Evolutionary conservation across 2,113 vertebrate species (phyloP).

Genomic region (Manacus vitellinus): DNA sequence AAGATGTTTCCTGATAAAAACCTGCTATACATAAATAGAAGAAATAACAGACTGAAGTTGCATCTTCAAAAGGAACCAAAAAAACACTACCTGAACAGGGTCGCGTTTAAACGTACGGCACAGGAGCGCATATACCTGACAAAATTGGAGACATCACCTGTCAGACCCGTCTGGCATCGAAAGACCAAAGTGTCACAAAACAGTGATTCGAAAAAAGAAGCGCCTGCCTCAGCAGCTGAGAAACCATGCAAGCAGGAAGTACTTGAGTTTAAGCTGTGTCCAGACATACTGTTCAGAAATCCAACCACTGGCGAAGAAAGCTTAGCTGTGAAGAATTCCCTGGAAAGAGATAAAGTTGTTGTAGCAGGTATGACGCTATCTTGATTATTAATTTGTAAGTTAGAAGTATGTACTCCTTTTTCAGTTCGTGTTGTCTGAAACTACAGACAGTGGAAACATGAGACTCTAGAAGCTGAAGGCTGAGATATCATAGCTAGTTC

Average conservation of each 20-base stretch:
- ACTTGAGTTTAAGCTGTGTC: conserved; percentile 79
- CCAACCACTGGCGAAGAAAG: background rate
- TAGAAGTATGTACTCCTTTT: background rate
- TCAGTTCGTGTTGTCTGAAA: background rate
- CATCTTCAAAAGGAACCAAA: conserved; percentile 64
- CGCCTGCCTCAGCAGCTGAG: background rate
- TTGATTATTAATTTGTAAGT: background rate
- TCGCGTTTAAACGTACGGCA: conserved; percentile 66
- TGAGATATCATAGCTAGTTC: background rate
- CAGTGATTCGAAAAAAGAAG: background rate
- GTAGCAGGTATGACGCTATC: conserved; percentile 66
- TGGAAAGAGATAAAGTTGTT: conserved; percentile 4
- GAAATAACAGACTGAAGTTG: conserved; percentile 11
- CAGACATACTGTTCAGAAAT: conserved; percentile 70
- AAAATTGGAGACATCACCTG: conserved; percentile 61
- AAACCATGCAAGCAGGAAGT: background rate
- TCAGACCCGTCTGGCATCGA: background rate
- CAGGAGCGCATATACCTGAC: conserved; percentile 73
- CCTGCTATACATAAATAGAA: conserved; percentile 5
- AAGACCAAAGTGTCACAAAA: background rate
- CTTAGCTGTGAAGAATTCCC: background rate
- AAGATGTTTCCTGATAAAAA: conserved; percentile 58
- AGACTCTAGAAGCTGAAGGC: background rate
- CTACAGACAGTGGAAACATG: background rate
- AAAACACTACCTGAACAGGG: conserved; percentile 75